phyloP scores from a whole-genome alignment of 2,797 vertebrate species.

The Enteromius trimaculatus region DNA sequence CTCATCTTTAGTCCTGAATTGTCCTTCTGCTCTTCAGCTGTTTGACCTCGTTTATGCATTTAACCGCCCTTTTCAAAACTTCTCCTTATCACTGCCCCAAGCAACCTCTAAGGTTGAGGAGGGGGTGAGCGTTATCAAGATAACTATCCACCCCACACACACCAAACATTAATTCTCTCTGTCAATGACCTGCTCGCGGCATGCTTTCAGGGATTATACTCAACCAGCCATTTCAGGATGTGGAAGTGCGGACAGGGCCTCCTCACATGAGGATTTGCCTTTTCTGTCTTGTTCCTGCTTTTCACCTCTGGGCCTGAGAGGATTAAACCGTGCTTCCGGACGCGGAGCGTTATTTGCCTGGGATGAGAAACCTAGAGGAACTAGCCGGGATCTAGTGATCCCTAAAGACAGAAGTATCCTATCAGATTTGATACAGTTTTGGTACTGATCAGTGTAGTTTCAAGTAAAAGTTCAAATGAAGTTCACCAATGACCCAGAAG shows the following conservation, averaged over 20 bases:
- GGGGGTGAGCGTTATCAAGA: slow-evolving; percentile 62
- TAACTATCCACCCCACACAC: slow-evolving; percentile 65
- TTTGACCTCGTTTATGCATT: neutral
- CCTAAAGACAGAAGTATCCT: neutral
- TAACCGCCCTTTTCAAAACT: slow-evolving; percentile 40
- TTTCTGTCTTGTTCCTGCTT: slow-evolving; percentile 70
- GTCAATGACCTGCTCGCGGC: slow-evolving; percentile 67
- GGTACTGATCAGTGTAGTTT: slow-evolving; percentile 60
- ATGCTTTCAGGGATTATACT: slow-evolving; percentile 79
- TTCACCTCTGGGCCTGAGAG: slow-evolving; percentile 76
- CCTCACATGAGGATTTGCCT: slow-evolving; percentile 58
- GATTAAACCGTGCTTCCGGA: slow-evolving; percentile 78
- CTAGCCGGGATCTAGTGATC: neutral
- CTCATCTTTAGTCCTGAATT: neutral
- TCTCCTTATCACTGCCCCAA: slow-evolving; percentile 59
- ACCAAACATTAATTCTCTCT: slow-evolving; percentile 67
- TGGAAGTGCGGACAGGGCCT: slow-evolving; percentile 66
- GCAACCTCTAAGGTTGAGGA: slow-evolving; percentile 54
- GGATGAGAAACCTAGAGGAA: slow-evolving; percentile 62
- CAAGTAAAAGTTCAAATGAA: neutral
- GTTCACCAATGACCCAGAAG: neutral
- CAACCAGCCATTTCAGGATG: slow-evolving; percentile 72
- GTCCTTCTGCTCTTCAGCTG: neutral
- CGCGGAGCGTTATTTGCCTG: slow-evolving; percentile 65
- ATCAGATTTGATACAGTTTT: neutral